Conservation (phyloP, 1,140 invertebrate genomes). For the Neodiprion lecontei region DNA sequence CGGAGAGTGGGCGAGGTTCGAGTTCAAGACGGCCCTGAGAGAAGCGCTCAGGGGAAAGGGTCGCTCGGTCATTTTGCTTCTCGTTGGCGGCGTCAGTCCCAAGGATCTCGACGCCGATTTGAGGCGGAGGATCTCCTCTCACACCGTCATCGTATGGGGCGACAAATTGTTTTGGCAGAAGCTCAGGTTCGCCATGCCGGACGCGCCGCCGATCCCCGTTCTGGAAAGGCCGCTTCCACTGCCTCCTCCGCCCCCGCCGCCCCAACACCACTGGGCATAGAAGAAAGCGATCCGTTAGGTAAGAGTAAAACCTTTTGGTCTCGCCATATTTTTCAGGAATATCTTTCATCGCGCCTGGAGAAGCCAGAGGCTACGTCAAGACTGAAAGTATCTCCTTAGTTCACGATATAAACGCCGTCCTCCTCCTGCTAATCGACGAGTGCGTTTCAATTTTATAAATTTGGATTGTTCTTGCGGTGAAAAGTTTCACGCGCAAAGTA, state of each 20-base stretch:
- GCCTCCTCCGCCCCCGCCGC: constrained; percentile 58
- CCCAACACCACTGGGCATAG: constrained; percentile 14
- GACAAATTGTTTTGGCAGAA: constrained; percentile 96
- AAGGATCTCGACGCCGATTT: constrained; percentile 90
- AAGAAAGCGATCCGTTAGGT: not conserved
- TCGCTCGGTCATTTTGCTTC: constrained; percentile 83
- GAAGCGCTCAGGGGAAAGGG: constrained; percentile 85
- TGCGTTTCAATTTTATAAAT: too few relatives aligned
- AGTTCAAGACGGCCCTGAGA: constrained; percentile 91
- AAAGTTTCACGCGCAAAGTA: too few relatives aligned
- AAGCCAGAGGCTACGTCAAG: too few relatives aligned
- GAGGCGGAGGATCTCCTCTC: constrained; percentile 86
- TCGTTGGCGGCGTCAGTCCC: constrained; percentile 83
- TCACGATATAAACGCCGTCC: too few relatives aligned
- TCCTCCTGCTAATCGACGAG: too few relatives aligned
- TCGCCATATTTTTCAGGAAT: not conserved
- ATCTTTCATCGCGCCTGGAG: too few relatives aligned
- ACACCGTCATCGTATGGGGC: constrained; percentile 90
- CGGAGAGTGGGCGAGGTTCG: constrained; percentile 93
- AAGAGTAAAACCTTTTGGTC: constrained; percentile 16
- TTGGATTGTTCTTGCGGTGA: too few relatives aligned
- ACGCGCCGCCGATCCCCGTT: constrained; percentile 61
- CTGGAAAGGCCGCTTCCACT: constrained; percentile 67
- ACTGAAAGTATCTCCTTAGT: too few relatives aligned
- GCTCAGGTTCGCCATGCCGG: constrained; percentile 88